Evolutionary conservation across 2,113 vertebrate genomes (phyloP).

Genomic region (Thunnus thynnus): DNA sequence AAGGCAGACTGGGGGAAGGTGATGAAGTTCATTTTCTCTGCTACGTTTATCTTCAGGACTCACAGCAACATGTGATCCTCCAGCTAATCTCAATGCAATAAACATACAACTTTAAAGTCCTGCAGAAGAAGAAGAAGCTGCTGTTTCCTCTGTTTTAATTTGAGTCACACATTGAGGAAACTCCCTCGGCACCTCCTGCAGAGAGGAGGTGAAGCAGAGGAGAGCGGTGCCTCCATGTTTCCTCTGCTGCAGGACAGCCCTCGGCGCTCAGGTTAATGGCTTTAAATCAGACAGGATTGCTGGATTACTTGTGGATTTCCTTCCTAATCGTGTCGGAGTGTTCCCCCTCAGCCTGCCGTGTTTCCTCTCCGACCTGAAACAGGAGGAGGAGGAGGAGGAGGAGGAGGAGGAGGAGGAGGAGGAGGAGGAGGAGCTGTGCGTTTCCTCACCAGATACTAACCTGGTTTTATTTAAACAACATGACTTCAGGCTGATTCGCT

Average conservation of each 20-base stretch:
- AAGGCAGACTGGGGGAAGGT: too few relatives aligned
- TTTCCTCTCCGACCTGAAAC: conserved; percentile 32
- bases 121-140: too few relatives aligned
- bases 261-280: conserved; percentile 60
- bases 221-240: not conserved
- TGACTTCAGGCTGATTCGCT: not conserved
- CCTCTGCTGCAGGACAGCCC: conserved; percentile 8
- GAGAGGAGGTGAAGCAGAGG: conserved; percentile 18
- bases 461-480: too few relatives aligned
- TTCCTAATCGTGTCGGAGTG: conserved; percentile 61
- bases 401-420: too few relatives aligned
- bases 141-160: not conserved
- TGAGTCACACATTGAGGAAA: not conserved
- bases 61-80: too few relatives aligned
- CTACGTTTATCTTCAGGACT: too few relatives aligned
- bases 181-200: not conserved
- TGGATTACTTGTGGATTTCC: conserved; percentile 78
- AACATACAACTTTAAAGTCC: too few relatives aligned
- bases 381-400: too few relatives aligned
- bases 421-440: too few relatives aligned
- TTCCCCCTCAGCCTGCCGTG: conserved; percentile 9
- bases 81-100: too few relatives aligned
- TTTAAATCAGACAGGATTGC: conserved; percentile 78
- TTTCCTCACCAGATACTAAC: too few relatives aligned
- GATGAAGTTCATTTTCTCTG: too few relatives aligned